Evolutionary conservation across 1,140 invertebrate species (phyloP).

Genomic region (Bombus polaris): DNA sequence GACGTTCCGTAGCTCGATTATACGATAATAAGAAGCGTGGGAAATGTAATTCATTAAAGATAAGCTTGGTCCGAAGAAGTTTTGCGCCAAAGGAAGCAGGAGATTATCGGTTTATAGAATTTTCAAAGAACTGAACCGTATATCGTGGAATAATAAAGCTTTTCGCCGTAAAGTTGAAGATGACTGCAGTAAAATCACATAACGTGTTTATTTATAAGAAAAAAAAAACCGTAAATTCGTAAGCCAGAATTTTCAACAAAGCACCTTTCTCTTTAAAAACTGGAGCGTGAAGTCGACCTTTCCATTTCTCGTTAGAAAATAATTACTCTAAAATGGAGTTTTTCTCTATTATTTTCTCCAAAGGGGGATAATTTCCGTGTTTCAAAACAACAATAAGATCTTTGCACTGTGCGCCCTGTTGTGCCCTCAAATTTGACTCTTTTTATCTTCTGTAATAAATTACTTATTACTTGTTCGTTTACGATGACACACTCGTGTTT

Average conservation of each 20-base stretch:
- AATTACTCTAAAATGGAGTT: background rate
- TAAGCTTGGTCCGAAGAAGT: background rate
- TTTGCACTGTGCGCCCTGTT: background rate
- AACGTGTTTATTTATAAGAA: background rate
- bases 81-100: background rate
- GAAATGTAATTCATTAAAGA: background rate
- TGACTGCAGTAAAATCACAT: too few relatives aligned
- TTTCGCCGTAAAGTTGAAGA: background rate
- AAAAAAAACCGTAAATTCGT: background rate
- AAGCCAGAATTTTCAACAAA: background rate
- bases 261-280: background rate
- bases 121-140: background rate
- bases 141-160: background rate
- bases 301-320: background rate
- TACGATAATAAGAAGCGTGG: background rate
- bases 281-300: background rate
- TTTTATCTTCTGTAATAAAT: background rate
- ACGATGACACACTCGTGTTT: background rate
- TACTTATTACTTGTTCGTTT: background rate
- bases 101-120: slow-evolving; percentile 5
- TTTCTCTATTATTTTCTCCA: background rate
- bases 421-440: background rate
- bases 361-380: background rate
- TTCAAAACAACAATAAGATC: background rate
- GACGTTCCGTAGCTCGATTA: background rate